phyloP scores from a whole-genome alignment of 1,140 invertebrate genomes.

The Bombus balteatus region DNA sequence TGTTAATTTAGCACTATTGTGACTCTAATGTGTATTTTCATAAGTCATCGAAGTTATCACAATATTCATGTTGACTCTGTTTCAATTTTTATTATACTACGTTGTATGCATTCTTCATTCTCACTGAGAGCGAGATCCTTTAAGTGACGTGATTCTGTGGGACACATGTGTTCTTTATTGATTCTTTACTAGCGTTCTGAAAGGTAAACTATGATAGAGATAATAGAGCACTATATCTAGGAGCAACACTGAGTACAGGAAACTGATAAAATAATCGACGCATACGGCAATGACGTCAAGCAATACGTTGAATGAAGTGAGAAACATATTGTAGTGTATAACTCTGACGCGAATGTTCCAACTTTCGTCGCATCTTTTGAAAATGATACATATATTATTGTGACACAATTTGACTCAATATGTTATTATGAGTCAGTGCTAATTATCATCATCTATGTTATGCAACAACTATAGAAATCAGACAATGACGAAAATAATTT shows the following conservation, averaged over 20 bases:
- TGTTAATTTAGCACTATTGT: no score
- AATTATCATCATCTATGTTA: not conserved
- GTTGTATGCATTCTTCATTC: not conserved
- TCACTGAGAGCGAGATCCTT: not conserved
- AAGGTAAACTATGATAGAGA: not conserved
- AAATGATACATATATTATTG: not conserved
- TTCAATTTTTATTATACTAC: slow-evolving; percentile 65
- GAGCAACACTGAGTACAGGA: slow-evolving; percentile 20
- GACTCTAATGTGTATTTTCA: slow-evolving; percentile 9
- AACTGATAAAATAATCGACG: slow-evolving; percentile 24
- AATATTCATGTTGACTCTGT: slow-evolving; percentile 70
- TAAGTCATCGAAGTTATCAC: slow-evolving; percentile 68
- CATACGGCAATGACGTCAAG: slow-evolving; percentile 1
- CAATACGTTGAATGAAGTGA: not conserved
- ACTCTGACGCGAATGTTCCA: not conserved
- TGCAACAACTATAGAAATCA: not conserved
- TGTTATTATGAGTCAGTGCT: not conserved
- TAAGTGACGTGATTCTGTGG: not conserved
- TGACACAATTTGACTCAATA: not conserved
- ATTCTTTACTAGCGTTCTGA: not conserved
- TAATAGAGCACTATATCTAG: slow-evolving; percentile 10
- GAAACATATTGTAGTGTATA: not conserved
- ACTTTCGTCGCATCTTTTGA: not conserved
- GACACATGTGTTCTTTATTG: not conserved
- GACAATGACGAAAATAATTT: not conserved